These are phyloP conservation scores for Paracanthobrama guichenoti DNA, from an alignment of 2,113 vertebrate genomes.

Conservation along the genomic window DNA sequence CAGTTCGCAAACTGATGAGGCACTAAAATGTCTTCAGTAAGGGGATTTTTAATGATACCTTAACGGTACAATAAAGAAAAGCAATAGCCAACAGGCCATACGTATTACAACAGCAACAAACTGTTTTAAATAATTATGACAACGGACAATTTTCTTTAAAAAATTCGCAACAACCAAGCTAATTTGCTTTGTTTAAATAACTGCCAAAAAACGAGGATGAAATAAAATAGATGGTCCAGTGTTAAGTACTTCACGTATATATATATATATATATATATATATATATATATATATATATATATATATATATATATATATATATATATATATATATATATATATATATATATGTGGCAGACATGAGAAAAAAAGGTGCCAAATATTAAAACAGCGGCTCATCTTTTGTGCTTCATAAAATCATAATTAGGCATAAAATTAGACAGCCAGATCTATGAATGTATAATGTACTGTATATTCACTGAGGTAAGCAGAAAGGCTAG, in stretches of 20 bases:
- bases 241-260: neutral
- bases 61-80: neutral
- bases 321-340: too few relatives aligned
- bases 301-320: too few relatives aligned
- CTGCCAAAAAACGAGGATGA: neutral
- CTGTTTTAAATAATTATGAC: neutral
- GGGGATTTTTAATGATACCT: neutral
- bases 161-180: neutral
- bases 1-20: neutral
- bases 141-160: neutral
- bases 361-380: neutral
- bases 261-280: too few relatives aligned
- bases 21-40: conserved; percentile 3
- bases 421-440: conserved; percentile 16
- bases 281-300: too few relatives aligned
- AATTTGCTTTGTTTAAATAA: neutral
- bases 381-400: neutral
- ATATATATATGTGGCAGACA: neutral
- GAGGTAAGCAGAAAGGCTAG: conserved; percentile 26
- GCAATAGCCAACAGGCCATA: too few relatives aligned
- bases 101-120: neutral
- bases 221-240: conserved; percentile 25
- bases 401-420: conserved; percentile 12
- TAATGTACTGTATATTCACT: neutral
- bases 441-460: neutral